Percentiles rank a stretch among this genome's conserved stretches.
phyloP scores from a whole-genome alignment of 1,140 invertebrate species.

The Procambarus virginalis region DNA sequence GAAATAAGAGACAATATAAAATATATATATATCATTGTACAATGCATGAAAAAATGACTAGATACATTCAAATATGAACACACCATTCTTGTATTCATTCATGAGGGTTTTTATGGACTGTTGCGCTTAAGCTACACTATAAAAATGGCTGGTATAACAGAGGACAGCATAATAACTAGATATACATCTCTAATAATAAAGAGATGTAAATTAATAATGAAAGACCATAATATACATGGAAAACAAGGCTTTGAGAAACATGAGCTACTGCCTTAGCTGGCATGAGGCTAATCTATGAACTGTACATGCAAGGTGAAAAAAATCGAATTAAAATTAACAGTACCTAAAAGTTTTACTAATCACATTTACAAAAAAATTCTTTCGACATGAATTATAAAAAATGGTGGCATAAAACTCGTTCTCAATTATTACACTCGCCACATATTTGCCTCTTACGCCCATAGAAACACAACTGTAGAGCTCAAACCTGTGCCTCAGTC shows the following conservation, averaged over 20 bases:
- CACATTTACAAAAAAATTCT: background rate
- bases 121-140: background rate
- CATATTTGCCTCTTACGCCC: background rate
- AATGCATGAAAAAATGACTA: background rate
- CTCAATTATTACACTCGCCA: background rate
- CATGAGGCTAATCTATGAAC: background rate
- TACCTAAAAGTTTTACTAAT: background rate
- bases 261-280: background rate
- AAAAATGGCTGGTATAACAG: no score
- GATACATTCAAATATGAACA: background rate
- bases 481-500: slow-evolving; percentile 26
- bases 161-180: background rate
- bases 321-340: background rate
- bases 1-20: background rate
- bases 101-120: background rate
- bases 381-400: background rate
- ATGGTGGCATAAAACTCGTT: background rate
- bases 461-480: background rate
- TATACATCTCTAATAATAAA: background rate
- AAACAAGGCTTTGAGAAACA: background rate
- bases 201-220: background rate
- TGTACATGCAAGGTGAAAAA: background rate
- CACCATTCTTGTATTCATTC: background rate
- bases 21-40: background rate
- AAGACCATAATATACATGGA: background rate